Base-by-base conservation (phyloP, 2,888 invertebrate genomes). In the Creontiades dilutus region DNA sequence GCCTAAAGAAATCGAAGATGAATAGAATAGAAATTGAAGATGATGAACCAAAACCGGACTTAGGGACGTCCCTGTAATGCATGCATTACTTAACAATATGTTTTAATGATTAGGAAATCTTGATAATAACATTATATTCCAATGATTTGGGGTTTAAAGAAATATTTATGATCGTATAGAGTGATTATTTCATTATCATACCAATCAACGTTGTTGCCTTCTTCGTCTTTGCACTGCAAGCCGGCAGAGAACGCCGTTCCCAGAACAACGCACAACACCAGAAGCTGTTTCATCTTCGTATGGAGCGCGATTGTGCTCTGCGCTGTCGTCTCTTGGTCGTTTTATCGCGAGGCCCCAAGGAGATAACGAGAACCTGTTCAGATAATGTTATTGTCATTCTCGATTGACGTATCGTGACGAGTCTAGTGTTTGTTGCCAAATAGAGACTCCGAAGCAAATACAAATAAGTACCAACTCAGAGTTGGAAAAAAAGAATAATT, bases 201-300 rank as follows among this genome's bases (percentile, higher is more conserved):
- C 96, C 96, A 96, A 93, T 96, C 96, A 12, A 96, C 95, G 14
- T 94, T 93, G 90, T 95, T 94, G 89, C 96, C 95, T 91, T 94
- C 94, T 92, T 96, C 96, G 93, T 96, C 95, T 91, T 93, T 93
- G 92, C 95, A 95, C 90, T 93, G 90, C 0, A 90, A 47, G 9
- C 61, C 57, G 12, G 52, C 28, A 68, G 75, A n/a, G 5, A 28
- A 4, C 27, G 75, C 28, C 57, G 86, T 78, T 19, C 78, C 78
- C 46, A 78, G 46, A 16, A 78, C 46, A 37, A 46, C 16, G 46
- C 78, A 78, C 1, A 68, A 12, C 12, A 68, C 68, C 23, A 68
- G 23, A 19, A 68, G 68, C 23, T 68, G 61, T 23, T 68, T 68
- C 68, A 68, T 68, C 23, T 23, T 68, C 3, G 57, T 16, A 7